Evolutionary conservation across 2,888 invertebrate genomes (phyloP), one percentile per base, ranked within the genome.

Genomic region (Amorpha juglandis): DNA sequence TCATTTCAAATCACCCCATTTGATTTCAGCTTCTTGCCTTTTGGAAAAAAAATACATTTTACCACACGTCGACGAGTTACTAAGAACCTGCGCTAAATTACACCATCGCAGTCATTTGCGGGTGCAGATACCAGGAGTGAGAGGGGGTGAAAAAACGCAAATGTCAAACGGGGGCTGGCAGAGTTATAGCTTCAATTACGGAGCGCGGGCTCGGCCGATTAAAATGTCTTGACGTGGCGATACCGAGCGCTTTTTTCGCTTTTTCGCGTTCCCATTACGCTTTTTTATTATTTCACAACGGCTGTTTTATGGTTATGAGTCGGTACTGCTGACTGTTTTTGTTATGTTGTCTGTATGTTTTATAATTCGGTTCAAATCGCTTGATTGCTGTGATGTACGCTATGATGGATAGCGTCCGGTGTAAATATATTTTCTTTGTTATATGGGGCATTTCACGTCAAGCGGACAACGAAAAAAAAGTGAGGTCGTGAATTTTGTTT

Each of bases 151-250:
- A 91, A 87, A 88, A 89, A 91, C 82, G 86, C 88, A 92, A 92
- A 92, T 92, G 92, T 92, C 92, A 91, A 90, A 91, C 78, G 83
- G 88, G 91, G 91, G 91, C 80, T 86, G 89, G 88, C 86, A 91
- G 89, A 92, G 85, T 92, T 92, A 93, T 92, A 79, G 86, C 87
- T 89, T 86, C 92, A 92, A 93, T 93, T 92, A 92, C 86, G 79
- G 78, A 63, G 66, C 72, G 76, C 79, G 82, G 81, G 77, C 79
- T 79, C 78, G 78, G 84, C 78, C 89, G 90, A 91, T 92, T 92
- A 92, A 91, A 91, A 90, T 91, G 87, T 91, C 90, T 91, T 89
- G 86, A 83, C 84, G 84, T 87, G 82, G 82, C 80, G 87, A 89
- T 79, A 83, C 71, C 81, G 80, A 74, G 80, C 79, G 76, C 76